Conservation (phyloP, 2,113 vertebrate genomes). For the Ophiodon elongatus region DNA sequence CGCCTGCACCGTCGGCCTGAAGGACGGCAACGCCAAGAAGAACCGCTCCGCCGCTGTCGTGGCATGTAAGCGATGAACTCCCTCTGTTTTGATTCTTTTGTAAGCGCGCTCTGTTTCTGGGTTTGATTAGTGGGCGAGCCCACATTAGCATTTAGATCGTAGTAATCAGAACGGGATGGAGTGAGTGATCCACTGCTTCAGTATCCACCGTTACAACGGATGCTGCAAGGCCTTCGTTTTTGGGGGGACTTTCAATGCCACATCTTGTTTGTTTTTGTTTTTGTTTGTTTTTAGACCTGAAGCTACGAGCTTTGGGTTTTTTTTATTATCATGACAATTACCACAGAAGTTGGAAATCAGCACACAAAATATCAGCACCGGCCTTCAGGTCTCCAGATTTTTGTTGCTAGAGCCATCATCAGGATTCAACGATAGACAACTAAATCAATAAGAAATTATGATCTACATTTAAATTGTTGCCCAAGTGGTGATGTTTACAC, state of each 20-base stretch:
- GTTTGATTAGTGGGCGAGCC: background rate
- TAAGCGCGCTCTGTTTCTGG: slow-evolving; percentile 71
- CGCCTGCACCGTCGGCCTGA: slow-evolving; percentile 81
- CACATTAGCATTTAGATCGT: background rate
- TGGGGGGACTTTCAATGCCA: background rate
- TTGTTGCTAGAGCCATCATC: background rate
- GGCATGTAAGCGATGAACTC: slow-evolving; percentile 85
- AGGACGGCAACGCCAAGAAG: slow-evolving; percentile 88
- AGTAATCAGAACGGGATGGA: background rate
- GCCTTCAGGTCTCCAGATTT: background rate
- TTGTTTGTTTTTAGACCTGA: background rate
- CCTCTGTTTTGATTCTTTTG: slow-evolving; percentile 66
- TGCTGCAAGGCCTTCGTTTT: background rate
- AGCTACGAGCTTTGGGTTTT: background rate
- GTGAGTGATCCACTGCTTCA: background rate
- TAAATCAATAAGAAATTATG: background rate
- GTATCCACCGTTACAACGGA: background rate
- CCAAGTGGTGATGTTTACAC: background rate
- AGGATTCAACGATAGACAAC: background rate
- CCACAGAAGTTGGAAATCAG: background rate
- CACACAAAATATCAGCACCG: background rate
- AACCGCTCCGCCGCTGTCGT: slow-evolving; percentile 88
- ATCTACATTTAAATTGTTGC: background rate
- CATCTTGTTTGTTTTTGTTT: background rate
- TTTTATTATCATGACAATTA: background rate